A percentile compares a stretch with the other conserved stretches of the same genome.
phyloP scores from a whole-genome alignment of 2,797 vertebrate genomes.

The Okamejei kenojei region DNA sequence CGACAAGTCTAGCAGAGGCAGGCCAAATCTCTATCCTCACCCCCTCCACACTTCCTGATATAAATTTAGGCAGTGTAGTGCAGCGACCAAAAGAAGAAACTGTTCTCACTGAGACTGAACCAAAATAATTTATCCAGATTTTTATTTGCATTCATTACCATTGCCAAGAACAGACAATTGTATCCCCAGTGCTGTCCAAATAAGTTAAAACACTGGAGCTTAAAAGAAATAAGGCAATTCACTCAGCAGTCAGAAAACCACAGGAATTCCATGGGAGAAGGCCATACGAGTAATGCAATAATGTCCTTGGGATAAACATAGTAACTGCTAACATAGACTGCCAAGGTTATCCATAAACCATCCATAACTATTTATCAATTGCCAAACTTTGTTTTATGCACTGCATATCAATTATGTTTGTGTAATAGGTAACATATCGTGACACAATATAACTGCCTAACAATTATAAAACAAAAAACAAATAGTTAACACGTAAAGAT shows the following conservation, averaged over 20 bases:
- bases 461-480: not conserved
- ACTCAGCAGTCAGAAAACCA: not conserved
- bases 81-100: not conserved
- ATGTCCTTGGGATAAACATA: not conserved
- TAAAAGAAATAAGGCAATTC: not conserved
- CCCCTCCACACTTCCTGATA: not conserved
- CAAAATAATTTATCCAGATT: not conserved
- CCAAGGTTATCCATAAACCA: not conserved
- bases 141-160: slow-evolving; percentile 16
- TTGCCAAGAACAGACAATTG: slow-evolving; percentile 11
- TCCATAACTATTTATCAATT: not conserved
- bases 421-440: not conserved
- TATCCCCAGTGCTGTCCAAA: not conserved
- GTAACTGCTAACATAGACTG: not conserved
- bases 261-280: slow-evolving; percentile 20
- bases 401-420: not conserved
- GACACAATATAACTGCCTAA: not conserved
- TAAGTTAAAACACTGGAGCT: not conserved
- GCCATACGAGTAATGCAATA: slow-evolving; percentile 6
- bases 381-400: not conserved
- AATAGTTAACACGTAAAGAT: not conserved
- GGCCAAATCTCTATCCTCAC: not conserved
- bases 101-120: not conserved
- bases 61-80: not conserved
- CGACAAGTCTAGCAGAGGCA: not conserved